Evolutionary conservation across 2,113 vertebrate species (phyloP).

Genomic region (Patagioenas fasciata): DNA sequence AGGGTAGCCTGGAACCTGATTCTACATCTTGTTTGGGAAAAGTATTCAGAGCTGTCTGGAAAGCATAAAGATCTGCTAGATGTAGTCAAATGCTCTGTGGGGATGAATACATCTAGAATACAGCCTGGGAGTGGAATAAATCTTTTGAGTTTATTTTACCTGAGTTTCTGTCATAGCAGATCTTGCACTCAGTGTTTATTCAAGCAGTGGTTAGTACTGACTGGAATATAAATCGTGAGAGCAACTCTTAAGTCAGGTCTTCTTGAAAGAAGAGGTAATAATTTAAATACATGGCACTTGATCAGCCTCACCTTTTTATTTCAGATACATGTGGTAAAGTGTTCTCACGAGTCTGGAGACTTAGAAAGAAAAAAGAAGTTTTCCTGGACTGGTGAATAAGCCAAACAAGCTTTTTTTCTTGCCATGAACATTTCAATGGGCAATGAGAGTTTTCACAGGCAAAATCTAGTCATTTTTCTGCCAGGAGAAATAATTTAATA

Average conservation of each 20-base stretch:
- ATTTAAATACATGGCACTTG: not conserved
- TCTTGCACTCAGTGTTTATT: not conserved
- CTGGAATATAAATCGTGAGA: not conserved
- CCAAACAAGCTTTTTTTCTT: not conserved
- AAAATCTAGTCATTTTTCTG: not conserved
- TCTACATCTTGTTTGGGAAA: not conserved
- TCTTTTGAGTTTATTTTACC: not conserved
- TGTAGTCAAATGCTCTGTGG: not conserved
- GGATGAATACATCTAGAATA: not conserved
- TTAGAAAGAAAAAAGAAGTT: not conserved
- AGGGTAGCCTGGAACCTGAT: not conserved
- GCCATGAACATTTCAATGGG: not conserved
- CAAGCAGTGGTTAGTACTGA: not conserved
- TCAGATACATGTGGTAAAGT: not conserved
- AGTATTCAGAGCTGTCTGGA: not conserved
- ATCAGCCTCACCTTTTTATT: not conserved
- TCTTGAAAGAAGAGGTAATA: not conserved
- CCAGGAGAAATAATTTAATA: slow-evolving; percentile 24
- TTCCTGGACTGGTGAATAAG: not conserved
- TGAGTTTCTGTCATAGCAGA: not conserved
- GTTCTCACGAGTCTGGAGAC: not conserved
- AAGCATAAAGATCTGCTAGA: not conserved
- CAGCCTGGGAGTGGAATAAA: not conserved
- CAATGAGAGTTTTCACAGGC: not conserved
- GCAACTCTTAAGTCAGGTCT: not conserved